Evolutionary conservation across 2,888 invertebrate genomes (phyloP).

Genomic region (Thereva nobilitata): DNA sequence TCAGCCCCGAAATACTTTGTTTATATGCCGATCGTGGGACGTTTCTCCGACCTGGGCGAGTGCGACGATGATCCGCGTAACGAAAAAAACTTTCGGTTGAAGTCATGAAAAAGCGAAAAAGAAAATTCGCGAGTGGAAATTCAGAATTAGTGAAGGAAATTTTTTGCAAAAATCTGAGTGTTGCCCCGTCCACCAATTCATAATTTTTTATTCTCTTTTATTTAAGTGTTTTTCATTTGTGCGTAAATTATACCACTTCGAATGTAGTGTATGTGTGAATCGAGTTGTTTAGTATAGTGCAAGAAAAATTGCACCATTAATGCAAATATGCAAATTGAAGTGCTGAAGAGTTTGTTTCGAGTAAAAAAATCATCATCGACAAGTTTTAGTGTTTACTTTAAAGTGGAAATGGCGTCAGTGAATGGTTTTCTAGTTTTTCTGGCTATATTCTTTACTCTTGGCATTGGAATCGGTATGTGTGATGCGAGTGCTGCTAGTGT

Average conservation of each 20-base stretch:
- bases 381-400: constrained; percentile 6
- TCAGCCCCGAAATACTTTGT: too few species aligned
- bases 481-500: constrained; percentile 21
- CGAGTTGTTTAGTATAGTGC: too few species aligned
- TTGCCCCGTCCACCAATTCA: too few species aligned
- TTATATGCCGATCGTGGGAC: background rate
- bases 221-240: too few species aligned
- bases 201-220: too few species aligned
- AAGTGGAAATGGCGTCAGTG: constrained; percentile 21
- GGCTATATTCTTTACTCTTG: constrained; percentile 1
- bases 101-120: constrained; percentile 28
- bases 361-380: too few species aligned
- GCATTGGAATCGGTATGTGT: constrained; percentile 8
- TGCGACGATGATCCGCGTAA: background rate
- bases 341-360: background rate
- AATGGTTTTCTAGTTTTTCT: constrained; percentile 19
- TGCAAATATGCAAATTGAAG: constrained; percentile 8
- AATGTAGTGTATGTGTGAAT: too few species aligned
- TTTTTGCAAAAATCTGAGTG: background rate
- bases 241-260: too few species aligned
- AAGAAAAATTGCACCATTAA: too few species aligned
- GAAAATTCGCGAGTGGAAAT: constrained; percentile 2
- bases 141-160: too few species aligned
- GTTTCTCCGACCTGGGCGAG: too few species aligned
- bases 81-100: constrained; percentile 10